Percentiles rank a stretch among this genome's conserved stretches.
phyloP scores from a whole-genome alignment of 2,797 vertebrate genomes.

The Micropoecilia bifurca region DNA sequence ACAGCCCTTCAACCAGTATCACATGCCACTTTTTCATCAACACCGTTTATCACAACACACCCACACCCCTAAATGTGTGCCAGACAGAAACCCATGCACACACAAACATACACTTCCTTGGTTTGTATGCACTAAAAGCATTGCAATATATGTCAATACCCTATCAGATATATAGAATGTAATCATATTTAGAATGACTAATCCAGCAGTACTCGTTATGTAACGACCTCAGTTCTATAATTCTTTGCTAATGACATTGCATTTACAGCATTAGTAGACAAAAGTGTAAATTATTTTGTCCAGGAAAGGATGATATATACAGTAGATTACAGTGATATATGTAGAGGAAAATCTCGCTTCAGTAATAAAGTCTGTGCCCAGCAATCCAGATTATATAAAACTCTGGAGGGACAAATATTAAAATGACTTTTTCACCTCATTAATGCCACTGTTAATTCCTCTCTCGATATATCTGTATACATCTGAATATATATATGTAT shows the following conservation, averaged over 20 bases:
- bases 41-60: slow-evolving; percentile 47
- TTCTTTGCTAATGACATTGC: slow-evolving; percentile 7
- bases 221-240: slow-evolving; percentile 39
- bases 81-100: slow-evolving; percentile 40
- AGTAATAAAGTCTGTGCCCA: slow-evolving; percentile 20
- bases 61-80: slow-evolving; percentile 52
- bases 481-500: slow-evolving; percentile 74
- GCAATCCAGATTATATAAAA: slow-evolving; percentile 18
- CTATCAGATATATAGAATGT: slow-evolving; percentile 68
- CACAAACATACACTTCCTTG: slow-evolving; percentile 50
- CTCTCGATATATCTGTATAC: slow-evolving; percentile 82
- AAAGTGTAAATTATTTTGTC: background rate
- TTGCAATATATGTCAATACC: slow-evolving; percentile 81
- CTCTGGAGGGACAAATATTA: slow-evolving; percentile 13
- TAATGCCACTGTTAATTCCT: slow-evolving; percentile 78
- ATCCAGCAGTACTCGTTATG: slow-evolving; percentile 45
- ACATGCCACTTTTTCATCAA: slow-evolving; percentile 48
- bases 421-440: slow-evolving; percentile 60
- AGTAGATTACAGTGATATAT: background rate
- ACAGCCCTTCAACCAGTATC: slow-evolving; percentile 53
- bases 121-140: slow-evolving; percentile 63
- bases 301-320: background rate
- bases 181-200: slow-evolving; percentile 52
- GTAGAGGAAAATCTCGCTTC: slow-evolving; percentile 5
- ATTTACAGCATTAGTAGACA: slow-evolving; percentile 2